Conservation (phyloP, 2,797 vertebrate genomes). For the Sebastes kiyomatsui region DNA sequence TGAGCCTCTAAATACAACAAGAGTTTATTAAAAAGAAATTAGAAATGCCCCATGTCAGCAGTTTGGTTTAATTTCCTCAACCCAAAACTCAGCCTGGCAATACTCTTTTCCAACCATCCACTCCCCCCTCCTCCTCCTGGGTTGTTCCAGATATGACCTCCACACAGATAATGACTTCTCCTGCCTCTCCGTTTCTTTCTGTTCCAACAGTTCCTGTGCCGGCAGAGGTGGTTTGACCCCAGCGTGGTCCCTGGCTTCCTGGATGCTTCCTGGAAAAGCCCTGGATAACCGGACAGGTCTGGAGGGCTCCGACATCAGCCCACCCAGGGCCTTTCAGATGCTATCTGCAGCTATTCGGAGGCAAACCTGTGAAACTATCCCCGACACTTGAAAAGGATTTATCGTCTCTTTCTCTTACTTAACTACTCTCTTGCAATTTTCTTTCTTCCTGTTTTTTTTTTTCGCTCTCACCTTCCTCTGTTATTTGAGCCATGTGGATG, state of each 20-base stretch:
- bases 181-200: conserved; percentile 47
- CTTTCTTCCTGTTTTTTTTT: not conserved
- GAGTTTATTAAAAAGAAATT: conserved; percentile 19
- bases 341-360: conserved; percentile 39
- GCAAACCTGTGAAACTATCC: conserved; percentile 20
- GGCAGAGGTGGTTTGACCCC: conserved; percentile 59
- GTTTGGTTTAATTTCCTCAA: conserved; percentile 26
- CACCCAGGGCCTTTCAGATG: conserved; percentile 26
- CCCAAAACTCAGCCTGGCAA: conserved; percentile 19
- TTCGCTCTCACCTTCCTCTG: not conserved
- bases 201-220: conserved; percentile 41
- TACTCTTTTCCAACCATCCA: conserved; percentile 12
- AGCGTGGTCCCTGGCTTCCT: conserved; percentile 49
- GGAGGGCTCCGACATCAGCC: conserved; percentile 15
- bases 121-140: not conserved
- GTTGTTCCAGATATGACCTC: conserved; percentile 49
- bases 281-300: conserved; percentile 44
- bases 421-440: conserved; percentile 16
- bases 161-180: conserved; percentile 73
- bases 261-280: conserved; percentile 62
- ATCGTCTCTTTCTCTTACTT: conserved; percentile 6
- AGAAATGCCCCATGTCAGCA: conserved; percentile 13
- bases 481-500: conserved; percentile 35
- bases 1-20: not conserved
- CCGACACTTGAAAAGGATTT: conserved; percentile 18